Evolutionary conservation across 2,113 vertebrate genomes (phyloP), one percentile per base, ranked within the genome.

Genomic region (Rhinoptilus africanus): DNA sequence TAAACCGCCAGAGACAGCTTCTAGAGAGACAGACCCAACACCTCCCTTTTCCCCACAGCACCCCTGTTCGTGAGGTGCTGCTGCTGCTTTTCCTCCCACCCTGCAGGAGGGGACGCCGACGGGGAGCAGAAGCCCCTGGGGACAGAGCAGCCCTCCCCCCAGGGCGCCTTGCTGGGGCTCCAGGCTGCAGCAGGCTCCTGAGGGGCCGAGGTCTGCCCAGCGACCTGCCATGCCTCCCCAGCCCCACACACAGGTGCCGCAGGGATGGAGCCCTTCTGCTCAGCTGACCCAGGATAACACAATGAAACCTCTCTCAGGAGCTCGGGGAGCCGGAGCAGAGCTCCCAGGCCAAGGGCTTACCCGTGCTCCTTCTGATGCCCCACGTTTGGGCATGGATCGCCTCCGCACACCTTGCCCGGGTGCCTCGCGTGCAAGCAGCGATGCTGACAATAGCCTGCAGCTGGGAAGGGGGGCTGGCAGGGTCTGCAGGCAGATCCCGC

Each of bases 81-180:
- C 66, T 81, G 60, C 45, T 62, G 43, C 66, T 56, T 53, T 81
- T 48, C 35, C 59, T 88, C 34, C 75, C 62, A 75, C 57, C 20
- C 67, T 2, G 0, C 0, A 0, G 59, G 43, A 89, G 45, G 34
- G 1, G 6, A 39, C 37, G 45, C 28, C 12, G 18, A 48, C 1
- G 0, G 53, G 50, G 32, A 53, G 27, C 64, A 74, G 51, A 43
- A 81, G n/a, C 50, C 86, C 50, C 62, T 2, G 4, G 27, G 24
- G 21, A 79, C 26, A 39, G 48, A 77, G 60, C 37, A 77, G 60
- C 35, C 41, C 60, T 57, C 63, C 19, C 83, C 2, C 3, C 41
- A 57, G 24, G n/a, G 5, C 1, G 3, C 43, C 27, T 39, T 30
- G 43, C 35, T n/a, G 45, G 30, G 18, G 21, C 18, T 84, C 11